These are phyloP conservation scores for Peromyscus aztecus DNA, from an alignment of 2,797 vertebrate species.

Conservation along the genomic window DNA sequence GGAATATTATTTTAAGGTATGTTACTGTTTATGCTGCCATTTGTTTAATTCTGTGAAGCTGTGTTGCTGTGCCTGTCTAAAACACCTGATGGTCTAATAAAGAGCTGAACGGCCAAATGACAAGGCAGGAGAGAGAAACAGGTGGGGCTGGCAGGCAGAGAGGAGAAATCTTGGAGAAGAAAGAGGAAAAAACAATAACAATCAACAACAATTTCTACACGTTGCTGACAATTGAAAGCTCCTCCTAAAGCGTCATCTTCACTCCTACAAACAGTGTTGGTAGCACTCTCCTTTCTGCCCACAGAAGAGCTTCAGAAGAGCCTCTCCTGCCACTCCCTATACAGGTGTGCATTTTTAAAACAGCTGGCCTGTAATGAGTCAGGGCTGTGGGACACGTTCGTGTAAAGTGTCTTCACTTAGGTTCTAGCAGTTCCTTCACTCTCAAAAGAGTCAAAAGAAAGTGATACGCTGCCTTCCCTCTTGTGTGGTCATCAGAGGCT, in stretches of 20 bases:
- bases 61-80: no score
- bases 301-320: not conserved
- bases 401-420: not conserved
- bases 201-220: no score
- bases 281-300: not conserved
- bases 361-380: not conserved
- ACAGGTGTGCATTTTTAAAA: not conserved
- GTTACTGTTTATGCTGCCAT: no score
- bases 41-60: no score
- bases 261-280: not conserved
- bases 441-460: not conserved
- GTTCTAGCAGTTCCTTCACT: not conserved
- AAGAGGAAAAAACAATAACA: no score
- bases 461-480: not conserved
- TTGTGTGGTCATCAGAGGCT: not conserved
- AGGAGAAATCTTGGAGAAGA: no score
- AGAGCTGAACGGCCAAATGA: no score
- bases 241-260: not conserved
- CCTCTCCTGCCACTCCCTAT: not conserved
- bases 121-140: no score
- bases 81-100: no score
- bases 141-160: no score
- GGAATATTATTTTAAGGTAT: no score
- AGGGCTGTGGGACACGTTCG: no score
- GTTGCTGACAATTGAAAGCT: not conserved